Evolutionary conservation across 2,113 vertebrate species (phyloP).

Genomic region (Ceyx melanurus): DNA sequence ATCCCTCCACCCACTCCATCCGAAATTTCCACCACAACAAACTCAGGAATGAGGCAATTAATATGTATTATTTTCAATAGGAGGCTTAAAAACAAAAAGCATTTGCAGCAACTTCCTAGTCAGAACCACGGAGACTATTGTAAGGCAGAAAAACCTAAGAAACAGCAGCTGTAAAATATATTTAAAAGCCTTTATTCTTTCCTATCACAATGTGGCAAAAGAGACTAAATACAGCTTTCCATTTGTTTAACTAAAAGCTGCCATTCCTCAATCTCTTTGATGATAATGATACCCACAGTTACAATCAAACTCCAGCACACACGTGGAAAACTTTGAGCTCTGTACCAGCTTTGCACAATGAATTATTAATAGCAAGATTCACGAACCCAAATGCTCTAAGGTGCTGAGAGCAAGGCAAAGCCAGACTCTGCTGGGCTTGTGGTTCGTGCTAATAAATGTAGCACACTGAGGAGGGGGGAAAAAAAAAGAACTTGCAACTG

Average conservation of each 20-base stretch:
- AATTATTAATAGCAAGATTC: slow-evolving; percentile 61
- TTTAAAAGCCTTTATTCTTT: slow-evolving; percentile 73
- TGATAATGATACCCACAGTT: slow-evolving; percentile 66
- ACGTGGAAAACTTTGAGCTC: slow-evolving; percentile 38
- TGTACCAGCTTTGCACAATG: slow-evolving; percentile 42
- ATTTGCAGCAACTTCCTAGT: slow-evolving; percentile 44
- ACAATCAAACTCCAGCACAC: slow-evolving; percentile 54
- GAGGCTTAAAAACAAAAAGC: slow-evolving; percentile 68
- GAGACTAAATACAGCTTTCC: slow-evolving; percentile 74
- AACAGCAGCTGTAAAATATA: slow-evolving; percentile 71
- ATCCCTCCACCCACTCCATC: not conserved
- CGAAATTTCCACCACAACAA: slow-evolving; percentile 19
- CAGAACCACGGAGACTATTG: slow-evolving; percentile 57
- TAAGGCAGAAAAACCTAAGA: slow-evolving; percentile 65
- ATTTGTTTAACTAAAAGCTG: slow-evolving; percentile 78
- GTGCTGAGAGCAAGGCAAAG: slow-evolving; percentile 46
- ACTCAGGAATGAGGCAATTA: slow-evolving; percentile 44
- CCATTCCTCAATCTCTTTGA: slow-evolving; percentile 67
- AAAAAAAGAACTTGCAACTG: not conserved
- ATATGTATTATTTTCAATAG: slow-evolving; percentile 52
- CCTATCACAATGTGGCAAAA: slow-evolving; percentile 73
- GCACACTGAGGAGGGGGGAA: not conserved
- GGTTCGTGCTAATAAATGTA: not conserved
- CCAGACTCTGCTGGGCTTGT: not conserved
- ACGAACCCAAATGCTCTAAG: not conserved